A percentile compares a stretch with the other conserved stretches of the same genome.
Evolutionary conservation across 1,140 invertebrate genomes (phyloP).

Genomic region (Calycopis cecrops): DNA sequence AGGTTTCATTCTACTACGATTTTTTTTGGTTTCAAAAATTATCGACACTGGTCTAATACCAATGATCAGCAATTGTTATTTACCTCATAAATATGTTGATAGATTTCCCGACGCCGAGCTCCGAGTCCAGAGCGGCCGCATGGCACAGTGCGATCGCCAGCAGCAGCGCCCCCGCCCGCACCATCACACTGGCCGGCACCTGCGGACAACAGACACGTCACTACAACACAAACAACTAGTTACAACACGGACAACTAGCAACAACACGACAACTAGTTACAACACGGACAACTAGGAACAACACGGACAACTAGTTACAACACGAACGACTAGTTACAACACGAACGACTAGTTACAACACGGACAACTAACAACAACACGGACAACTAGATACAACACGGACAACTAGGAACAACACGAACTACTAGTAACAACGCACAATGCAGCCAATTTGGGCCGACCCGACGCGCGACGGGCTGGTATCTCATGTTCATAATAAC

Average conservation of each 20-base stretch:
- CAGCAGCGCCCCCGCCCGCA: conserved; percentile 49
- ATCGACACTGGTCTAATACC: too few relatives aligned
- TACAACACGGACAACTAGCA: not conserved
- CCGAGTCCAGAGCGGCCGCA: conserved; percentile 71
- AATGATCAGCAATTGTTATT: too few relatives aligned
- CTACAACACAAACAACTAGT: not conserved
- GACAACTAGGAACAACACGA: too few relatives aligned
- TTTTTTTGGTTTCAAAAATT: too few relatives aligned
- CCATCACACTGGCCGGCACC: conserved; percentile 49
- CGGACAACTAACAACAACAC: not conserved
- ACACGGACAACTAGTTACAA: too few relatives aligned
- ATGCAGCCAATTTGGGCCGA: conserved; percentile 28
- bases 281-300: too few relatives aligned
- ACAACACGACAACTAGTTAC: not conserved
- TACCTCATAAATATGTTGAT: conserved; percentile 83
- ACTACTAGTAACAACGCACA: too few relatives aligned
- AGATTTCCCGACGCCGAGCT: conserved; percentile 81
- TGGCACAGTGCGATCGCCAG: conserved; percentile 57
- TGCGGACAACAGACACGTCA: not conserved
- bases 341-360: too few relatives aligned
- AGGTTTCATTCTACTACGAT: too few relatives aligned
- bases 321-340: too few relatives aligned
- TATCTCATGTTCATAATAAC: conserved; percentile 41
- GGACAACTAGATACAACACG: not conserved
- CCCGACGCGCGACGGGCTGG: conserved; percentile 41